Conservation (phyloP, 2,797 vertebrate species). For the Sciurus carolinensis region DNA sequence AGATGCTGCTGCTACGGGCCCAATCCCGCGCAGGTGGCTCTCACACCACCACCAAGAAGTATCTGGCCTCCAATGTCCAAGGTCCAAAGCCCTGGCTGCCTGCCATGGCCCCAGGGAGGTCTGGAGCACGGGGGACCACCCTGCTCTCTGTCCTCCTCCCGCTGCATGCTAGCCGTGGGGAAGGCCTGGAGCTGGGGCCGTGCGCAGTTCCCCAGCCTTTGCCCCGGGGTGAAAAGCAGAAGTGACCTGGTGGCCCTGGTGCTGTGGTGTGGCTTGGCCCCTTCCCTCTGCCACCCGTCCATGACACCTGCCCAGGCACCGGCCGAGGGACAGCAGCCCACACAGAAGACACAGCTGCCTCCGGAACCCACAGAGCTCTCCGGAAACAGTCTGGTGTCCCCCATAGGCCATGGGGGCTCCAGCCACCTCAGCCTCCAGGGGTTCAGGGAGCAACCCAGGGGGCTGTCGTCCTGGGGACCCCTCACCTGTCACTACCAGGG, state of each 20-base stretch:
- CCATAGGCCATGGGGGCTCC: too few species aligned
- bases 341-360: accelerated
- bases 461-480: neutral
- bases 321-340: neutral
- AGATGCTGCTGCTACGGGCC: accelerated
- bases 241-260: neutral
- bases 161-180: neutral
- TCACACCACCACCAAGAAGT: too few species aligned
- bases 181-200: neutral
- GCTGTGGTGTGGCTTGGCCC: too few species aligned
- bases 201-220: neutral
- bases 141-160: accelerated
- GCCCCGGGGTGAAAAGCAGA: neutral
- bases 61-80: too few species aligned
- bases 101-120: too few species aligned
- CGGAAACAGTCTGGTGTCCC: neutral
- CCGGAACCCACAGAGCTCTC: accelerated
- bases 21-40: too few species aligned
- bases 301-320: neutral
- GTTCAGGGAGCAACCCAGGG: neutral
- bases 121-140: too few species aligned
- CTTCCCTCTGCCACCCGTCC: too few species aligned
- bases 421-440: neutral
- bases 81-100: too few species aligned
- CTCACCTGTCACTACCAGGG: neutral